These are phyloP conservation scores for Drosophila lacicola DNA, from an alignment of 2,888 invertebrate species.

Conservation along the genomic window DNA sequence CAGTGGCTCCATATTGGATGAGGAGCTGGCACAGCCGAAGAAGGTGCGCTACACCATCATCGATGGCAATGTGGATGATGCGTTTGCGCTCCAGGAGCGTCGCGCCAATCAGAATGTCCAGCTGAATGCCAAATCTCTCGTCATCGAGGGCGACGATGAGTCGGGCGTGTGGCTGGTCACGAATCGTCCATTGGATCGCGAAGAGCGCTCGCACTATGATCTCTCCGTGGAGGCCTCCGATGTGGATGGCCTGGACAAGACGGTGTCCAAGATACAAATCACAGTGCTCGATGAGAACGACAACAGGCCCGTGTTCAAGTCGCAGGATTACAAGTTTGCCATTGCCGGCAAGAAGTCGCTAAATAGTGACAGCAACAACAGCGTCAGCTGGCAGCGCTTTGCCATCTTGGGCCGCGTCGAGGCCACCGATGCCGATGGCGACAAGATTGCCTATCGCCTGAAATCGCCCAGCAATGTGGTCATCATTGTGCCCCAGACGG, in stretches of 20 bases:
- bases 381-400: conserved; percentile 91
- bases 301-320: conserved; percentile 94
- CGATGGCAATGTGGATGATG: conserved; percentile 90
- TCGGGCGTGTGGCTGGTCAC: conserved; percentile 92
- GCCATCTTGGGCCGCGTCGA: conserved; percentile 93
- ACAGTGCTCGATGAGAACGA: conserved; percentile 95
- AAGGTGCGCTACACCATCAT: conserved; percentile 92
- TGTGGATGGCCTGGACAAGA: conserved; percentile 91
- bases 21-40: conserved; percentile 70
- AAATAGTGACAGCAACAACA: conserved; percentile 87
- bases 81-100: conserved; percentile 89
- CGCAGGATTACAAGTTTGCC: conserved; percentile 91
- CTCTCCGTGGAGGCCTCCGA: conserved; percentile 93
- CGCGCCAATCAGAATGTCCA: conserved; percentile 72
- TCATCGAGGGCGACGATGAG: conserved; percentile 85
- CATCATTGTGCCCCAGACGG: conserved; percentile 96
- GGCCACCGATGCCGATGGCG: conserved; percentile 96
- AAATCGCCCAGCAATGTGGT: conserved; percentile 92
- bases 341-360: conserved; percentile 88
- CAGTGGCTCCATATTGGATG: conserved; percentile 86
- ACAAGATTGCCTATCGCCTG: conserved; percentile 94
- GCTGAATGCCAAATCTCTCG: conserved; percentile 65
- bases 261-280: conserved; percentile 91
- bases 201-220: conserved; percentile 89
- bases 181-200: conserved; percentile 91